Conservation (phyloP, 2,888 invertebrate genomes). For the Epirrhoe alternata region DNA sequence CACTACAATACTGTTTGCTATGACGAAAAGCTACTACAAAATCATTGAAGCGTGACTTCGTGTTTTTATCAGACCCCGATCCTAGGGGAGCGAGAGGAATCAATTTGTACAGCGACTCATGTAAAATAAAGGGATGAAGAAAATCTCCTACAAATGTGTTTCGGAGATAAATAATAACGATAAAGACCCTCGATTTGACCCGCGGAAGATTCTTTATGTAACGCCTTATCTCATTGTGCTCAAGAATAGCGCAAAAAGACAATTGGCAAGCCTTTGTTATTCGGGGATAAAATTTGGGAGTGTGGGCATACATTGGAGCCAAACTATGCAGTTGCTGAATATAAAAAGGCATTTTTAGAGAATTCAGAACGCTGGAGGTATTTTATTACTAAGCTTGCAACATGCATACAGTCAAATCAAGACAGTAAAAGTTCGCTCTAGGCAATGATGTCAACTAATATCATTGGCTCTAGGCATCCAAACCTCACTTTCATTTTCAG, state of each 20-base stretch:
- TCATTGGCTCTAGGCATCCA: background rate
- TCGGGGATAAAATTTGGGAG: slow-evolving; percentile 48
- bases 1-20: slow-evolving; percentile 16
- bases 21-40: slow-evolving; percentile 44
- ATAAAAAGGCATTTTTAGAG: background rate
- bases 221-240: slow-evolving; percentile 62
- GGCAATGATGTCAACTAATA: too few relatives aligned
- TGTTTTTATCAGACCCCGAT: slow-evolving; percentile 49
- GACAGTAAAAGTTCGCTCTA: background rate
- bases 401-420: background rate
- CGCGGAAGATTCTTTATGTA: slow-evolving; percentile 62
- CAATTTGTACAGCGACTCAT: slow-evolving; percentile 64
- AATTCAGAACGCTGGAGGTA: background rate
- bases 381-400: background rate
- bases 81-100: slow-evolving; percentile 55
- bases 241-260: slow-evolving; percentile 58
- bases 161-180: slow-evolving; percentile 71
- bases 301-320: background rate
- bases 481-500: background rate
- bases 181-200: slow-evolving; percentile 68
- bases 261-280: slow-evolving; percentile 60
- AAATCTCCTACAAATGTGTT: slow-evolving; percentile 63
- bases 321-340: background rate
- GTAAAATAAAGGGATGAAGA: slow-evolving; percentile 67
- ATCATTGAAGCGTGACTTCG: slow-evolving; percentile 50